Evolutionary conservation across 2,888 invertebrate genomes (phyloP).

Genomic region (Melanargia galathea): DNA sequence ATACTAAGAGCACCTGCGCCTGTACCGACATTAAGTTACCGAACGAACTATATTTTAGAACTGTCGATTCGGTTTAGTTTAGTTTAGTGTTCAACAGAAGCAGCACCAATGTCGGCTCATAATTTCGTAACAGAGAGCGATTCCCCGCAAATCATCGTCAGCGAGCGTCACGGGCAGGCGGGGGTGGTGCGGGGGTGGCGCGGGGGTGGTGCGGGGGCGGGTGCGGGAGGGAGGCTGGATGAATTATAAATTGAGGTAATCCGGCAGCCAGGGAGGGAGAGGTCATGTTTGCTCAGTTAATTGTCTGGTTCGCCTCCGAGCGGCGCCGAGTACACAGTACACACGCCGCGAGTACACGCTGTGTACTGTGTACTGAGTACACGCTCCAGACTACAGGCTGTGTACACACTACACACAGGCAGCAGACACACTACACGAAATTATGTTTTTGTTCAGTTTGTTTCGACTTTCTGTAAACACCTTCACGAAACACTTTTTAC

Average conservation of each 20-base stretch:
- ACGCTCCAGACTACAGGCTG: neutral
- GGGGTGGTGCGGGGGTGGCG: neutral
- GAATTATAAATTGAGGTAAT: conserved; percentile 22
- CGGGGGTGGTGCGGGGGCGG: neutral
- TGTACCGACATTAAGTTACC: no score
- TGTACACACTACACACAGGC: neutral
- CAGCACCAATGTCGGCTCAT: no score
- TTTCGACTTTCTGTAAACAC: neutral
- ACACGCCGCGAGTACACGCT: neutral
- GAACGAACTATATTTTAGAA: no score
- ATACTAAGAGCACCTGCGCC: no score
- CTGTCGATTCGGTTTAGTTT: no score
- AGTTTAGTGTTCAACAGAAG: no score
- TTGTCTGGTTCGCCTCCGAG: conserved; percentile 29
- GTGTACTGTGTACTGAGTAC: neutral
- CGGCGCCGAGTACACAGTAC: conserved; percentile 29
- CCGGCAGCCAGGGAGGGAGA: conserved; percentile 8
- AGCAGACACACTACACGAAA: neutral
- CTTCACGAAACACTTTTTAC: neutral
- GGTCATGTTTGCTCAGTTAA: conserved; percentile 28
- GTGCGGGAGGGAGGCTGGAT: neutral
- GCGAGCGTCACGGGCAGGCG: neutral
- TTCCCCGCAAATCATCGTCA: conserved; percentile 8
- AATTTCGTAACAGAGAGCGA: neutral
- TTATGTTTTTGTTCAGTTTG: conserved; percentile 7